Conservation (phyloP, 2,113 vertebrate species). For the Ifrita kowaldi region DNA sequence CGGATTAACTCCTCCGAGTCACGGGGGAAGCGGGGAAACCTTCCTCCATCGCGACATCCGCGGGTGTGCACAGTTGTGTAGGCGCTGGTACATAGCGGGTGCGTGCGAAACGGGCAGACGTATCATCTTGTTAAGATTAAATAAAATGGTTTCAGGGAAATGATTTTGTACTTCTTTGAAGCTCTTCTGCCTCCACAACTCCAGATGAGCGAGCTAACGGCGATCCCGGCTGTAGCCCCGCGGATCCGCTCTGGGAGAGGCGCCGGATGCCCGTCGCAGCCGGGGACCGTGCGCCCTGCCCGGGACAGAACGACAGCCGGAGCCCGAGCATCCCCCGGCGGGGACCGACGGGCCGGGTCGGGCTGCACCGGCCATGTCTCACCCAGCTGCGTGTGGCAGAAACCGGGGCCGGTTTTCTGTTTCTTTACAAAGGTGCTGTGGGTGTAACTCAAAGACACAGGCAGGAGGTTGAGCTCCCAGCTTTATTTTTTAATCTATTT, state of each 20-base stretch:
- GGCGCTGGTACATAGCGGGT: accelerated
- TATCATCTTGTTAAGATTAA: background rate
- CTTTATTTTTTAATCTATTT: background rate
- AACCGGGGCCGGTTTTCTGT: background rate
- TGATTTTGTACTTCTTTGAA: background rate
- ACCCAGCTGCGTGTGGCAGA: background rate
- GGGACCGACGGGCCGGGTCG: background rate
- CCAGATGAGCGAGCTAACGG: background rate
- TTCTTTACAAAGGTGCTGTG: background rate
- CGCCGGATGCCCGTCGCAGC: accelerated
- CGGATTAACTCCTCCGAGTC: conserved; percentile 61
- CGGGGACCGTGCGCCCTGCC: background rate
- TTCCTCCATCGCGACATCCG: background rate
- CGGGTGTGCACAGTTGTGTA: accelerated
- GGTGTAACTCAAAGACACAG: background rate
- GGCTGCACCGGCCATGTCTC: background rate
- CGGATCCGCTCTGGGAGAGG: background rate
- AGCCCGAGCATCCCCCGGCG: background rate
- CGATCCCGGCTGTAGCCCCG: background rate
- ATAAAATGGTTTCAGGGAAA: background rate
- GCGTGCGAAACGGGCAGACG: too few relatives aligned
- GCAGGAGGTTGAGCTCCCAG: background rate
- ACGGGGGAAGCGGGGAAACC: background rate
- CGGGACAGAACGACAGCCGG: background rate
- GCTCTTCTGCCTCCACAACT: background rate